These are phyloP conservation scores for Mamestra configurata DNA, from an alignment of 1,140 invertebrate species.

Conservation along the genomic window DNA sequence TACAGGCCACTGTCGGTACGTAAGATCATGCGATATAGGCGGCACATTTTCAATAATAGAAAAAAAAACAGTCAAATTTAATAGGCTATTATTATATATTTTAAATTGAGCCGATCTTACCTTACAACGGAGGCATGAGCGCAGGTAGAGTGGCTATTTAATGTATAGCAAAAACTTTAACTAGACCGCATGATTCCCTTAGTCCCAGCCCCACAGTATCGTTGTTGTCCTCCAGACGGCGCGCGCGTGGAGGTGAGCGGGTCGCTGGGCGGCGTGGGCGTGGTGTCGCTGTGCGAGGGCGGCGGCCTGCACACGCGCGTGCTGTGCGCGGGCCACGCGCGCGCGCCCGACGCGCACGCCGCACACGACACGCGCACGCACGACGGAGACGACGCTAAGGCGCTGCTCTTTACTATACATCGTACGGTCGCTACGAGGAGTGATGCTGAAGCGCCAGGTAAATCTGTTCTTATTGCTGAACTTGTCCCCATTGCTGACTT, in stretches of 20 bases:
- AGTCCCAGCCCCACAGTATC: no score
- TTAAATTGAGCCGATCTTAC: no score
- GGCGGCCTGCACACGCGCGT: conserved; percentile 95
- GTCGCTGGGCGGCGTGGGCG: conserved; percentile 96
- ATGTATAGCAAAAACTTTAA: no score
- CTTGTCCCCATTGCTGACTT: no score
- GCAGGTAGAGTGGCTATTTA: neutral
- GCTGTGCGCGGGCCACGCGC: conserved; percentile 93
- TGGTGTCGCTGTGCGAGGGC: conserved; percentile 96
- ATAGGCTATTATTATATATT: no score
- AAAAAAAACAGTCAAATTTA: no score
- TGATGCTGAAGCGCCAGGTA: neutral
- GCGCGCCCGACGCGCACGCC: conserved; percentile 81
- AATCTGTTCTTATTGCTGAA: no score
- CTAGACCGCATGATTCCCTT: no score
- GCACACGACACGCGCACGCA: conserved; percentile 90
- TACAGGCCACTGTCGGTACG: conserved; percentile 95
- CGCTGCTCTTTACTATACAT: neutral
- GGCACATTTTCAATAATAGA: no score
- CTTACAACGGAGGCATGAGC: no score
- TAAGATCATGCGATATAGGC: no score
- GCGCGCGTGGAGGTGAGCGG: conserved; percentile 92
- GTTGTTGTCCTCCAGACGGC: conserved; percentile 71
- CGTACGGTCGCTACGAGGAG: neutral
- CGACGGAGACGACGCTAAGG: conserved; percentile 72